Evolutionary conservation across 2,797 vertebrate genomes (phyloP).

Genomic region (Esox lucius): DNA sequence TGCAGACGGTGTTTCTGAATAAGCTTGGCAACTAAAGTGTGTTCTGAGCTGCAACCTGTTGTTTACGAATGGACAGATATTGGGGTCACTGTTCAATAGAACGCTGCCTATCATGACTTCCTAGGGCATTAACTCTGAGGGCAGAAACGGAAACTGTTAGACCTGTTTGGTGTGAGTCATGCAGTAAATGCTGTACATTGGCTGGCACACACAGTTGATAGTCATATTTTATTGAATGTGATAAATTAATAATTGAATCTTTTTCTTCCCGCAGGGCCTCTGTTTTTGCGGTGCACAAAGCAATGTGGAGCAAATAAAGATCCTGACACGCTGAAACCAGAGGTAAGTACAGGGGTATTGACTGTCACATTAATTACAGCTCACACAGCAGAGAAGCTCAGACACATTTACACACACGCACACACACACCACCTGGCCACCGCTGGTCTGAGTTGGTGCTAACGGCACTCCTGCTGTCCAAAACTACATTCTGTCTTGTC

Average conservation of each 20-base stretch:
- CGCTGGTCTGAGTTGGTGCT: slow-evolving; percentile 21
- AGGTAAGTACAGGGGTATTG: slow-evolving; percentile 54
- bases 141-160: slow-evolving; percentile 10
- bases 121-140: not conserved
- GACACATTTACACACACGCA: not conserved
- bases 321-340: slow-evolving; percentile 58
- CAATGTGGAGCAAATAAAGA: slow-evolving; percentile 73
- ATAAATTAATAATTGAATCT: slow-evolving; percentile 60
- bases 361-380: slow-evolving; percentile 16
- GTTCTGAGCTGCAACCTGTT: slow-evolving; percentile 5
- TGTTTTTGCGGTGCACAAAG: slow-evolving; percentile 56
- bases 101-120: not conserved
- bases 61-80: not conserved
- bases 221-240: slow-evolving; percentile 63
- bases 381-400: not conserved
- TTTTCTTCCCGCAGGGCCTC: slow-evolving; percentile 57
- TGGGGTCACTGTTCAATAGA: slow-evolving; percentile 18
- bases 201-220: slow-evolving; percentile 32
- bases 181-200: slow-evolving; percentile 25
- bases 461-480: slow-evolving; percentile 21
- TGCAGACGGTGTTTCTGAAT: not conserved
- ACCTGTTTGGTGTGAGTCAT: slow-evolving; percentile 34
- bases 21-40: not conserved
- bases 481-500: not conserved
- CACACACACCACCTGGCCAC: slow-evolving; percentile 31